Evolutionary conservation across 1,140 invertebrate genomes (phyloP), one percentile per base, ranked within the genome.

Genomic region (Nylanderia fulva): DNA sequence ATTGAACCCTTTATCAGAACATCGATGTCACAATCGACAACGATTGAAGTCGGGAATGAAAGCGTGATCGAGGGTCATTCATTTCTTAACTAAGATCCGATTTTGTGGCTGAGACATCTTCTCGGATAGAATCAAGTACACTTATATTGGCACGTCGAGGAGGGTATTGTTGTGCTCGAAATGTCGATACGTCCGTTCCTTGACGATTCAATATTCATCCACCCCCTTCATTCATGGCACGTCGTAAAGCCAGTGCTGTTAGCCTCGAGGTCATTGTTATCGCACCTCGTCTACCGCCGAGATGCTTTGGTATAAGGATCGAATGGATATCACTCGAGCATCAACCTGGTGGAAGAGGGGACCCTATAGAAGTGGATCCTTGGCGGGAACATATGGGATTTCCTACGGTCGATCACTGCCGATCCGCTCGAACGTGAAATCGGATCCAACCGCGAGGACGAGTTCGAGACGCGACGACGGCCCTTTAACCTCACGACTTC

Each of bases 301-400:
- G 15, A 13, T 48, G 45, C 9, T 56, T 58, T 18, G 29, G n/a
- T 42, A n/a, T n/a, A 58, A 45, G 42, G 48, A 63, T 66, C 63
- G 84, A 66, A 88, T 82, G 86, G 64, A 83, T 85, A 76, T 77
- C 82, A 24, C 45, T 21, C 60, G 52, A 56, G 42, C n/a, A 13
- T 85, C 64, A 27, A 33, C 29, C 61, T 79, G 76, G 63, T 61
- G 27, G 75, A 36, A 52, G 76, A 24, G 63, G 45, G 48, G 15
- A n/a, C n/a, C n/a, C 48, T 48, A 8, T 42, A n/a, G 79, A 84
- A 85, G 86, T 64, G 63, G 77, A 90, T 90, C 86, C 88, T 88
- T 84, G 89, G 89, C 88, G 86, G 86, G 79, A 90, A 90, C 86
- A 84, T 86, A 86, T 90, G 89, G 66, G 69, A 90, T 90, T 90